Base-by-base conservation (phyloP, 2,888 invertebrate species). In the Dolichomitus sp. region DNA sequence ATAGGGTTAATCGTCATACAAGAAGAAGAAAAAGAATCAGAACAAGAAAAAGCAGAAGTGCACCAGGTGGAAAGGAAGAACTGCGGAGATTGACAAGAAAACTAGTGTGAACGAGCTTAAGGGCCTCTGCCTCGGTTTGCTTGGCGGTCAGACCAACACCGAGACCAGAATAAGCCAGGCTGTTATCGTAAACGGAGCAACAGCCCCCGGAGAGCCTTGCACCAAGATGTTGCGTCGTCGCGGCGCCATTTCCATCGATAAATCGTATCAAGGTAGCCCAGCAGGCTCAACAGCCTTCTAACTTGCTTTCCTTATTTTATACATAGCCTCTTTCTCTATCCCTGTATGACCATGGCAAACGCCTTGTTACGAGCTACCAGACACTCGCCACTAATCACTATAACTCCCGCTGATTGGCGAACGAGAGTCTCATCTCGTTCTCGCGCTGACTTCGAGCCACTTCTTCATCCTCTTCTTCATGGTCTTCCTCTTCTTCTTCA, bases 381-480 rank as follows among this genome's bases (percentile, higher is more conserved):
- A 84, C 84, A 78, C 81, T 81, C 78, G 77, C 78, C 78, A 79
- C 84, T 84, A 81, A 84, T 84, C 84, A 84, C 84, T 84, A 79
- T 84, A 84, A 84, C 84, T 84, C 84, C 78, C 84, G 78, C 81
- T 81, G 83, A 83, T 83, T 83, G 83, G 81, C 70, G 74, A 84
- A 74, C 81, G 80, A 76, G 68, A 68, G 75, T 66, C 75, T 72
- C 82, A 48, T 80, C 80, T 77, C 73, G 83, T 83, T 80, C 73
- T 73, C 80, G 83, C 72, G 72, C 76, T 73, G 52, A 65, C 79
- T 80, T 12, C 69, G 37, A 19, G 66, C 61, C 63, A 70, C 72
- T 61, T 42, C 69, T 17, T 70, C 57, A 37, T 69, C 69, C 45
- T 54, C 73, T 61, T 61, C 61, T 27, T 68, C 76, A 61, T 63